Evolutionary conservation across 2,888 invertebrate genomes (phyloP), one percentile per base, ranked within the genome.

Genomic region (Drosophila melanosoma): DNA sequence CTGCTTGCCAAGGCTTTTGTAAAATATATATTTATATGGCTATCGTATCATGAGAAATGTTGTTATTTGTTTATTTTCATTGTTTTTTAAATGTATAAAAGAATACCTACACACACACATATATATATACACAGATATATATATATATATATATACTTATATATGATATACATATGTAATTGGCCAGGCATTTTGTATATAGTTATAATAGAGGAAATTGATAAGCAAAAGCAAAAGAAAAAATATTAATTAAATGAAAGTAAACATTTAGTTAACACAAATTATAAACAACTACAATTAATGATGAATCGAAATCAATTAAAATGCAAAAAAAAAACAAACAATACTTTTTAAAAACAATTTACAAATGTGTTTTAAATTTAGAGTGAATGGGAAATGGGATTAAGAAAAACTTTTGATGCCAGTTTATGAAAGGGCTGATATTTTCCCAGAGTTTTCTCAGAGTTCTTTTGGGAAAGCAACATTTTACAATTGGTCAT

Each of bases 231-330:
- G 63, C 61, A 71, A 72, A 76, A 29, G n/a, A 26, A 49, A 49
- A 49, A 29, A 17, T 7, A 38, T 78, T 73, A 67, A 73, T 69
- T 53, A 70, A 77, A 75, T 67, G 57, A 51, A 81, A 74, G 69
- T 78, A 82, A 87, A 80, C 76, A 82, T 81, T 82, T 91, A 91
- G 89, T 88, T 90, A 90, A 91, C 89, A 90, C 73, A 83, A 91
- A 90, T 91, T 91, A 91, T 85, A 88, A 87, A 83, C 81, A 88
- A 82, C 70, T 88, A 90, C 84, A 89, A 86, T 89, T 89, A 87
- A 90, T 75, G 76, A 87, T 71, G 90, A 85, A 81, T 79, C 85
- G 79, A 82, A 89, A 87, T 87, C 87, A 87, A 87, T 87, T 87
- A 87, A 89, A 84, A 82, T 69, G 69, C 68, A 84, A 76, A 79